These are phyloP conservation scores for Mallotus villosus DNA, from an alignment of 2,797 vertebrate species.

Conservation along the genomic window DNA sequence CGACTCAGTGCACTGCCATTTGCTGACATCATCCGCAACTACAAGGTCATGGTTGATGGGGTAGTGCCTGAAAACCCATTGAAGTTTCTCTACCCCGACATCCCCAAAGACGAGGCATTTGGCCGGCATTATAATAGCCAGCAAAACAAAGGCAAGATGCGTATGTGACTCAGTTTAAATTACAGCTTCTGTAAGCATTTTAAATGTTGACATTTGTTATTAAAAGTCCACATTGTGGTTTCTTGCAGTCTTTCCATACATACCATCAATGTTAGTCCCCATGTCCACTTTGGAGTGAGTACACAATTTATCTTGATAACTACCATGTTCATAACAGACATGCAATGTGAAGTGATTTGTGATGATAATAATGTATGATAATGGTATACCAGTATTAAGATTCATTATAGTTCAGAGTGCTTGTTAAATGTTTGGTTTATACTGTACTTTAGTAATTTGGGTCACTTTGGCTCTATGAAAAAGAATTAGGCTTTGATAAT, in stretches of 20 bases:
- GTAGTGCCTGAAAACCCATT: slow-evolving; percentile 92
- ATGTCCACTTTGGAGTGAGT: slow-evolving; percentile 81
- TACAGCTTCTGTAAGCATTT: not conserved
- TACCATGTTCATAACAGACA: no score
- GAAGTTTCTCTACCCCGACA: slow-evolving; percentile 92
- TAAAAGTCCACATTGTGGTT: slow-evolving; percentile 24
- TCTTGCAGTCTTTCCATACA: slow-evolving; percentile 84
- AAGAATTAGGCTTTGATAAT: no score
- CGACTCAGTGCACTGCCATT: slow-evolving; percentile 89
- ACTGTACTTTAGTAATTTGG: not conserved
- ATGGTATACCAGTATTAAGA: not conserved
- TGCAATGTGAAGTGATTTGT: not conserved
- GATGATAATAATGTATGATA: not conserved
- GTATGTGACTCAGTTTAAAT: not conserved
- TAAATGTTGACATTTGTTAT: not conserved
- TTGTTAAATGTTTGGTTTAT: not conserved
- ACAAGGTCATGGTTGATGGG: slow-evolving; percentile 91
- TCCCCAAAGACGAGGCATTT: slow-evolving; percentile 95
- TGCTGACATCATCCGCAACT: slow-evolving; percentile 89
- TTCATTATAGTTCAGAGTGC: no score
- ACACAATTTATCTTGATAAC: not conserved
- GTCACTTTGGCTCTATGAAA: not conserved
- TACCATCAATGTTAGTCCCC: slow-evolving; percentile 88
- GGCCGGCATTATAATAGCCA: slow-evolving; percentile 96
- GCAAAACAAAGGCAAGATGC: slow-evolving; percentile 83